Conservation (phyloP, 2,888 invertebrate species). For the Orchesella flavescens region DNA sequence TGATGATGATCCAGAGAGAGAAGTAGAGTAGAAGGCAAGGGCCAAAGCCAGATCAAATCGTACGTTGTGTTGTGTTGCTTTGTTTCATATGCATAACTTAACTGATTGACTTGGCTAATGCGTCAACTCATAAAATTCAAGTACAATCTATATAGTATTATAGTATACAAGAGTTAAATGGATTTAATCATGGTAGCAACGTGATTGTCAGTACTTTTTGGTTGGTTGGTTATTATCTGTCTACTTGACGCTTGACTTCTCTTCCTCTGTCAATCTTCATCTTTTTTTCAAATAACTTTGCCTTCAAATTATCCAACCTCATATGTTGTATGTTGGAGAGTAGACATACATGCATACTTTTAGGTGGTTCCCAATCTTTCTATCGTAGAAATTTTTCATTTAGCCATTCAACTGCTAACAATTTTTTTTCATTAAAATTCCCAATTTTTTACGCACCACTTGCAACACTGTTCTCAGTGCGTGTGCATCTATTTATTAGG, state of each 20-base stretch:
- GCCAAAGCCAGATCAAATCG: too few relatives aligned
- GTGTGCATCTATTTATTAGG: too few relatives aligned
- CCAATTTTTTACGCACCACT: constrained; percentile 14
- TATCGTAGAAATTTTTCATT: constrained; percentile 1
- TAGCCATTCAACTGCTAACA: background rate
- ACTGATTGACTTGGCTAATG: background rate
- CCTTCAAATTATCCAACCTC: background rate
- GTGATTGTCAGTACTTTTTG: background rate
- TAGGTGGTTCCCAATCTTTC: too few relatives aligned
- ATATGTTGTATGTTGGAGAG: too few relatives aligned
- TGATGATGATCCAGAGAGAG: too few relatives aligned
- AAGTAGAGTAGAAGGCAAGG: too few relatives aligned
- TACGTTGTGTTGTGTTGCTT: background rate
- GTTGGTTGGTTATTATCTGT: constrained; percentile 8
- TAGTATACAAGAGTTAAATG: background rate
- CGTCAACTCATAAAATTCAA: background rate
- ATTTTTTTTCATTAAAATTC: constrained; percentile 11
- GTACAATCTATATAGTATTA: background rate
- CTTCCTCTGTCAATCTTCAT: constrained; percentile 21
- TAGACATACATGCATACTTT: too few relatives aligned
- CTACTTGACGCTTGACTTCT: constrained; percentile 19
- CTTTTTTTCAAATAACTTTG: background rate
- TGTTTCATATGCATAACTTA: background rate
- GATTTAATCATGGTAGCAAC: background rate
- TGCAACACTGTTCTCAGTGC: background rate